Percentiles rank a stretch among this genome's conserved stretches.
Evolutionary conservation across 2,797 vertebrate species (phyloP).

Genomic region (Atherinosoma microstoma): DNA sequence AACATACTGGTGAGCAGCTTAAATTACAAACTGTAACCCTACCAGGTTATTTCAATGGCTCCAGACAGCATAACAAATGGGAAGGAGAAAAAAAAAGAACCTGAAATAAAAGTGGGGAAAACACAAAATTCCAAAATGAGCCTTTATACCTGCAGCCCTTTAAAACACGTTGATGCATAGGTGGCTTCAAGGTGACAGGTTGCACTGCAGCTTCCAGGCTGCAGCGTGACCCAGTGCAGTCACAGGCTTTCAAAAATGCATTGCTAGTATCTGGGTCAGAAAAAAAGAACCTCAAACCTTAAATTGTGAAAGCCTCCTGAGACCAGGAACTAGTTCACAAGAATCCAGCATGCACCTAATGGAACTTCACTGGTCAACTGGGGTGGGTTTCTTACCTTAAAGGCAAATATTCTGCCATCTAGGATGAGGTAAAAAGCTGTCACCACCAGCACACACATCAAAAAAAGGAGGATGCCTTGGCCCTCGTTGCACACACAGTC

Average conservation of each 20-base stretch:
- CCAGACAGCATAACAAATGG: not conserved
- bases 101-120: not conserved
- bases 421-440: constrained; percentile 6
- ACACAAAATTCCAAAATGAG: not conserved
- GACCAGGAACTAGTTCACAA: constrained; percentile 14
- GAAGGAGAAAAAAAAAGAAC: not conserved
- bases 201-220: constrained; percentile 5
- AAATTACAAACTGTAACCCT: not conserved
- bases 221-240: constrained; percentile 11
- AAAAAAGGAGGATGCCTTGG: constrained; percentile 2
- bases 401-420: constrained; percentile 12
- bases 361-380: constrained; percentile 9
- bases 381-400: not conserved
- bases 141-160: constrained; percentile 8
- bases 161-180: not conserved
- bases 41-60: not conserved
- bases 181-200: constrained; percentile 56
- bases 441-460: not conserved
- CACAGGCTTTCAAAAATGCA: constrained; percentile 13
- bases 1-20: not conserved
- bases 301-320: not conserved
- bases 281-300: constrained; percentile 4
- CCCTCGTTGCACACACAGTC: constrained; percentile 20
- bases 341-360: not conserved
- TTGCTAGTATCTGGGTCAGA: constrained; percentile 47